Conservation (phyloP, 2,113 vertebrate species). For the Coptodon rendalli region DNA sequence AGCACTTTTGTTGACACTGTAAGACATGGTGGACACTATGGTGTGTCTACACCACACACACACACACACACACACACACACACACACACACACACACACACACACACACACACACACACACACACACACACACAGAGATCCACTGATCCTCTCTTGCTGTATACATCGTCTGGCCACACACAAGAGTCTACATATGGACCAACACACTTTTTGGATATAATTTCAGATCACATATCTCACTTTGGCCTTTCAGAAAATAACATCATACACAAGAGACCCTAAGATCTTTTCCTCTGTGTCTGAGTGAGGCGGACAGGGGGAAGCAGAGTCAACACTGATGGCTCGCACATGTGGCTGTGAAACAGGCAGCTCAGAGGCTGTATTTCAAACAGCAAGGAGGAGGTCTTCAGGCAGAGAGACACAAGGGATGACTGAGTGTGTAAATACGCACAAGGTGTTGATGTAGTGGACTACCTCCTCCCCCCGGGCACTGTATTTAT, state of each 20-base stretch:
- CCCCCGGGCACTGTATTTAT: not conserved
- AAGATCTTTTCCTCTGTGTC: constrained; percentile 17
- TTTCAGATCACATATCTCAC: constrained; percentile 27
- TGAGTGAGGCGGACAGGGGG: constrained; percentile 15
- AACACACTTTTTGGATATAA: not conserved
- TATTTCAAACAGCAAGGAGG: constrained; percentile 47
- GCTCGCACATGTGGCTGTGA: constrained; percentile 53
- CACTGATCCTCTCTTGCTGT: not conserved
- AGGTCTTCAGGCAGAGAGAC: constrained; percentile 30
- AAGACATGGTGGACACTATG: not conserved
- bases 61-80: no score
- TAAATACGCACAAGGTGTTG: constrained; percentile 49
- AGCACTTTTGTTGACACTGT: not conserved
- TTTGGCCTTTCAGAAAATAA: constrained; percentile 24
- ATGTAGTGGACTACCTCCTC: not conserved
- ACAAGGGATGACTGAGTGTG: constrained; percentile 42
- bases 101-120: not conserved
- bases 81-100: no score
- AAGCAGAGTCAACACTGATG: constrained; percentile 36
- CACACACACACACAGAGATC: not conserved
- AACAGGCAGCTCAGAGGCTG: constrained; percentile 16
- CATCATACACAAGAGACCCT: constrained; percentile 6
- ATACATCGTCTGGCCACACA: not conserved
- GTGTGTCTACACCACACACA: not conserved
- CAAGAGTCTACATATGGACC: not conserved